Evolutionary conservation across 2,888 invertebrate genomes (phyloP).

Genomic region (Aspidiotus rigidus): DNA sequence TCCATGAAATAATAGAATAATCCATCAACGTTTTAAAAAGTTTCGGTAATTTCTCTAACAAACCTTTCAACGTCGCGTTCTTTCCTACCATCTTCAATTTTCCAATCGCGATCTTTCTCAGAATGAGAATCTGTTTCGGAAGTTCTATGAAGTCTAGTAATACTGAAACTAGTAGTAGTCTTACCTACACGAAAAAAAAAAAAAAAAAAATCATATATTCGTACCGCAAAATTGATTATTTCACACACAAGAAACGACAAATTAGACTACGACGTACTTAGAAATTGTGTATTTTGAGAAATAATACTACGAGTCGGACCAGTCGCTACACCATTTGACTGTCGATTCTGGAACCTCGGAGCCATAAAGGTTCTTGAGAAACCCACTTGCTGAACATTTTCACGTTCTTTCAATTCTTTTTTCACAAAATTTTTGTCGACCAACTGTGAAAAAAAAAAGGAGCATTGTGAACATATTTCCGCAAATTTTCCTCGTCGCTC

Average conservation of each 20-base stretch:
- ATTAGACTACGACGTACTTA: conserved; percentile 3
- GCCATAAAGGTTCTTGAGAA: conserved; percentile 22
- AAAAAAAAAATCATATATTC: background rate
- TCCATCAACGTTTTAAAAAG: background rate
- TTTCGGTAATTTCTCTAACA: no score
- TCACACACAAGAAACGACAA: background rate
- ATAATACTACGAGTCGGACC: background rate
- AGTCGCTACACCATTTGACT: background rate
- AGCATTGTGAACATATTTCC: background rate
- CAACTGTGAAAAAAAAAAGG: background rate
- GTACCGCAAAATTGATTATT: background rate
- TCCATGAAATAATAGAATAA: no score
- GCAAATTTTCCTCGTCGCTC: background rate
- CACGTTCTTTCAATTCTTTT: conserved; percentile 7
- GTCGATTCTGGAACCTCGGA: conserved; percentile 27
- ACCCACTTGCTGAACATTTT: background rate
- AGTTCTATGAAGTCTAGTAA: background rate
- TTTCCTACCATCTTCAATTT: conserved; percentile 17
- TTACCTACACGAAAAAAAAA: background rate
- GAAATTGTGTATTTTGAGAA: conserved; percentile 8
- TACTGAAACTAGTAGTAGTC: no score
- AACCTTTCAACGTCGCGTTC: conserved; percentile 9
- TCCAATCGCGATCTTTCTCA: conserved; percentile 20
- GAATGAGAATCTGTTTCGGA: conserved; percentile 21
- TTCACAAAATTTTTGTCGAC: conserved; percentile 3